Evolutionary conservation across 1,140 invertebrate genomes (phyloP).

Genomic region (Oscheius sp.): DNA sequence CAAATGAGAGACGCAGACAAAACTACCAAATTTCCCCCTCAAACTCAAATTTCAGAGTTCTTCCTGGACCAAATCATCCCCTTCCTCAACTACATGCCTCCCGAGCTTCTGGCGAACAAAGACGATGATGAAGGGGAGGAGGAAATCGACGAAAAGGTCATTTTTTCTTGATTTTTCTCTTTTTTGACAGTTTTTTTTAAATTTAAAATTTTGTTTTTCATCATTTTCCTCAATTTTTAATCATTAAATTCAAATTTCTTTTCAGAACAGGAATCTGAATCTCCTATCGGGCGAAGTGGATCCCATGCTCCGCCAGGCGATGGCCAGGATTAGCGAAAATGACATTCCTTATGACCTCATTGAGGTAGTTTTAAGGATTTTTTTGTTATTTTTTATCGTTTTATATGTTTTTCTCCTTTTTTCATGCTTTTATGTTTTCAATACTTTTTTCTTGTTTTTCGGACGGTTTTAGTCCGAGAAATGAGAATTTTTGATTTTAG

Average conservation of each 20-base stretch:
- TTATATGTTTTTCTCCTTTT: too few species aligned
- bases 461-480: too few species aligned
- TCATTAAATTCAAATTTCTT: too few species aligned
- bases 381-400: neutral
- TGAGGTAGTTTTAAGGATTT: constrained; percentile 35
- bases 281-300: constrained; percentile 16
- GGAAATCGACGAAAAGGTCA: constrained; percentile 37
- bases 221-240: too few species aligned
- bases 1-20: too few species aligned
- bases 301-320: constrained; percentile 37
- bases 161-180: too few species aligned
- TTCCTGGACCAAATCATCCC: constrained; percentile 54
- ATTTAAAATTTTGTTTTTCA: too few species aligned
- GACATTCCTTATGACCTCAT: constrained; percentile 57
- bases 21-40: too few species aligned
- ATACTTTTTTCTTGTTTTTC: too few species aligned
- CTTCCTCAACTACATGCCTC: constrained; percentile 49
- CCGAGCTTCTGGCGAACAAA: constrained; percentile 29
- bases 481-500: too few species aligned
- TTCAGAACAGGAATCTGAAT: constrained; percentile 31
- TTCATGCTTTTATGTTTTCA: too few species aligned
- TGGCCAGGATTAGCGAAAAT: constrained; percentile 47
- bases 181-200: too few species aligned
- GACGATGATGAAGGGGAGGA: constrained; percentile 35
- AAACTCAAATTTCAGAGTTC: constrained; percentile 44